phyloP scores from a whole-genome alignment of 1,140 invertebrate genomes.

The Heliothis subflexa region DNA sequence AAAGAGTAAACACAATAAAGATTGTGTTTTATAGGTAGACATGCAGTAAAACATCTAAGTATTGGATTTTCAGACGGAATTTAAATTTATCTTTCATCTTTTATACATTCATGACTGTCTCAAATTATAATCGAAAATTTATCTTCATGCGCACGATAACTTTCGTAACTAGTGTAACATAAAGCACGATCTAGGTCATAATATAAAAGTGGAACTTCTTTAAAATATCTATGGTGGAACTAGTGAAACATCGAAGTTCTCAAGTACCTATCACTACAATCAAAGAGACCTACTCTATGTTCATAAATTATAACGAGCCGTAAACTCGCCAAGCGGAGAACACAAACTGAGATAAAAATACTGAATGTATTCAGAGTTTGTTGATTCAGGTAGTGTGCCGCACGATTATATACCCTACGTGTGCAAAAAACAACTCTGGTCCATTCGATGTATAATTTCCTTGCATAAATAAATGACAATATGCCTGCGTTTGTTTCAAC shows the following conservation, averaged over 20 bases:
- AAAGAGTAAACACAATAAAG: no score
- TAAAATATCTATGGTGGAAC: no score
- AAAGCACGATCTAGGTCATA: conserved; percentile 17
- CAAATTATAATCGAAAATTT: no score
- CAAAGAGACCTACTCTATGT: conserved; percentile 30
- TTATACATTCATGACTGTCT: no score
- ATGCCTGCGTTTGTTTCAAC: conserved; percentile 26
- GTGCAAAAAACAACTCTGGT: conserved; percentile 40
- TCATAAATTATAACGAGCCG: conserved; percentile 53
- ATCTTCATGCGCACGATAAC: neutral
- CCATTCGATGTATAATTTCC: conserved; percentile 44
- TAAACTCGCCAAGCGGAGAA: conserved; percentile 44
- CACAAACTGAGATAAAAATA: conserved; percentile 44
- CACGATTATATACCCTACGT: conserved; percentile 35
- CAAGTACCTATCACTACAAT: conserved; percentile 44
- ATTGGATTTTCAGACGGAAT: no score
- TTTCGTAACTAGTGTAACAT: neutral
- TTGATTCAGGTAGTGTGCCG: conserved; percentile 33
- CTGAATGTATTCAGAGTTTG: conserved; percentile 26
- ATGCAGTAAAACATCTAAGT: no score
- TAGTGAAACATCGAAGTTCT: conserved; percentile 45
- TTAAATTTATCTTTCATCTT: no score
- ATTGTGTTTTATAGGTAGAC: no score
- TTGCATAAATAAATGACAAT: conserved; percentile 47
- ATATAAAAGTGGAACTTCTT: no score